Percentiles rank a stretch among this genome's conserved stretches.
These are phyloP conservation scores for Pygocentrus nattereri DNA, from an alignment of 2,797 vertebrate species.

Conservation along the genomic window DNA sequence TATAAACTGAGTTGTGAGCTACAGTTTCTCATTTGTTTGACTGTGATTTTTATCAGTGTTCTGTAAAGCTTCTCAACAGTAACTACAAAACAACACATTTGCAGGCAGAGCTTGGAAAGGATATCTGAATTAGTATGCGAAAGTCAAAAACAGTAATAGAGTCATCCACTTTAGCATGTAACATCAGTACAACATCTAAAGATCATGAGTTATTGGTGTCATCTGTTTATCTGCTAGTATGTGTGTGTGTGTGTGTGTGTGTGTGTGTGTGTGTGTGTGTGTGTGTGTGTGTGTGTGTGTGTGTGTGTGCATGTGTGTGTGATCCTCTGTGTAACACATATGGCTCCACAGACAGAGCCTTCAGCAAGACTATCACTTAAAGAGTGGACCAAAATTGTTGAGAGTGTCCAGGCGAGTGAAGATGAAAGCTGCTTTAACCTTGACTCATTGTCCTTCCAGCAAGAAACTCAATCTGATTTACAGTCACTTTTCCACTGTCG, in stretches of 20 bases:
- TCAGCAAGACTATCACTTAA: background rate
- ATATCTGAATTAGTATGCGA: too few species aligned
- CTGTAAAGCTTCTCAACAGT: too few species aligned
- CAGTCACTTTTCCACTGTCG: slow-evolving; percentile 36
- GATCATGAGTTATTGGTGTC: background rate
- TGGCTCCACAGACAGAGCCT: background rate
- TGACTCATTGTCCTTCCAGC: slow-evolving; percentile 17
- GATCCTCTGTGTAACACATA: background rate
- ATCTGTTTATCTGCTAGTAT: slow-evolving; percentile 15
- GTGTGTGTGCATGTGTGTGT: slow-evolving; percentile 31
- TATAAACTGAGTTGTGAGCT: too few species aligned
- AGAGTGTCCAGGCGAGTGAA: slow-evolving; percentile 40
- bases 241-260: slow-evolving; percentile 19
- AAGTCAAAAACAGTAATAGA: slow-evolving; percentile 5
- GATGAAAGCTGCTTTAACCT: background rate
- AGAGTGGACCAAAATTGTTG: slow-evolving; percentile 12
- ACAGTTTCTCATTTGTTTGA: too few species aligned
- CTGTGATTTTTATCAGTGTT: too few species aligned
- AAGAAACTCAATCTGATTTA: slow-evolving; percentile 32
- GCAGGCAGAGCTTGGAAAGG: too few species aligned
- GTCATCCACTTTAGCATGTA: background rate
- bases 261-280: slow-evolving; percentile 34
- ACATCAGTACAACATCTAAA: background rate
- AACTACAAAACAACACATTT: too few species aligned
- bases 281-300: slow-evolving; percentile 12